These are phyloP conservation scores for Nycteola revayana DNA, from an alignment of 2,888 invertebrate genomes.

Conservation along the genomic window DNA sequence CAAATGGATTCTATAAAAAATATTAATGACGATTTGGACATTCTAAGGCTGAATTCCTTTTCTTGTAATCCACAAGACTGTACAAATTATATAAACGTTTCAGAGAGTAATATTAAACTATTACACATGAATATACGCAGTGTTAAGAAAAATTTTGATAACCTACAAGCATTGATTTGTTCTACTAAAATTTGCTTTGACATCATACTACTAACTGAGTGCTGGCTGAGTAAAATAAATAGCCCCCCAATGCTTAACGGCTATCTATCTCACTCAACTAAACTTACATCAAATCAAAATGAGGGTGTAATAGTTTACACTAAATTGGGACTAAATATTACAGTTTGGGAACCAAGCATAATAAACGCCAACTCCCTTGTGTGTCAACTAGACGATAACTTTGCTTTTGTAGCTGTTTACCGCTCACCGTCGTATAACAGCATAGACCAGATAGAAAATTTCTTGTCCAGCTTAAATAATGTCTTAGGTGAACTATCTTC, in stretches of 20 bases:
- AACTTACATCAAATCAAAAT: not conserved
- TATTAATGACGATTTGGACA: constrained; percentile 2
- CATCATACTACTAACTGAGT: constrained; percentile 1
- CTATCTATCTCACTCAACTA: not conserved
- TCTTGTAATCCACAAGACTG: constrained; percentile 2
- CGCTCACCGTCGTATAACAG: not conserved
- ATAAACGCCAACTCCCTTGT: not conserved
- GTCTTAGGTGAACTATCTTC: not conserved
- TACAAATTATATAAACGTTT: not conserved
- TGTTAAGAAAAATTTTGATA: constrained; percentile 1
- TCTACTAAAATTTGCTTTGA: not conserved
- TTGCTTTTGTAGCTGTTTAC: not conserved
- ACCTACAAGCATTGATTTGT: not conserved
- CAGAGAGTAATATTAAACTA: not conserved
- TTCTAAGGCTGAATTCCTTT: not conserved
- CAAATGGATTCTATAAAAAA: constrained; percentile 3
- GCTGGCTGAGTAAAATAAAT: constrained; percentile 1
- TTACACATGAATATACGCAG: constrained; percentile 1
- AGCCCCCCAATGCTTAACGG: not conserved
- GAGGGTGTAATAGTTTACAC: not conserved
- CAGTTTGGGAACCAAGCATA: not conserved
- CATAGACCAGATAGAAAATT: not conserved
- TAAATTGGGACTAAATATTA: not conserved
- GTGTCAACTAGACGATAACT: not conserved
- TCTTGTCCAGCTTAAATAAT: not conserved